Evolutionary conservation across 2,888 invertebrate genomes (phyloP).

Genomic region (Linnaemya tessellans): DNA sequence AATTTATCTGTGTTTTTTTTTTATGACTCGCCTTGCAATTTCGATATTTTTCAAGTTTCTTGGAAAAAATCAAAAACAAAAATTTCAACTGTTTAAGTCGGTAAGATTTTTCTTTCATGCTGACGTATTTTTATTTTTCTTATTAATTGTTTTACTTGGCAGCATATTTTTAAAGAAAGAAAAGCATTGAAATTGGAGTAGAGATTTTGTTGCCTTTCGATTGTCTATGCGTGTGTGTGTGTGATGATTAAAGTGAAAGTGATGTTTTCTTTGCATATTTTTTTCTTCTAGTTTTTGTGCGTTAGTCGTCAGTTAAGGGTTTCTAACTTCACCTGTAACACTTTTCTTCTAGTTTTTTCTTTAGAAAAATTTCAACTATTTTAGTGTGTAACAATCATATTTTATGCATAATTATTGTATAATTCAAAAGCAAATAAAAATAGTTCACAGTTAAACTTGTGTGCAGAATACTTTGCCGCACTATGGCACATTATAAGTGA

Average conservation of each 20-base stretch:
- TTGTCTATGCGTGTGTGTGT: background rate
- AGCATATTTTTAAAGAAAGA: background rate
- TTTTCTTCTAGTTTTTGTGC: constrained; percentile 1
- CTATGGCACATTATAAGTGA: background rate
- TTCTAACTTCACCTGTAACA: background rate
- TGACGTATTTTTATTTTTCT: background rate
- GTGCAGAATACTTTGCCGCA: background rate
- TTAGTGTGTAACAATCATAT: background rate
- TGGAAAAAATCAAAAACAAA: background rate
- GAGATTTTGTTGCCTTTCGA: background rate
- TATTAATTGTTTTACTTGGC: background rate
- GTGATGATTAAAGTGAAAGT: constrained; percentile 50
- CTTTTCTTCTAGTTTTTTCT: background rate
- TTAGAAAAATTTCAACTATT: background rate
- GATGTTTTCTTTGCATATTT: constrained; percentile 1
- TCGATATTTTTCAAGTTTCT: background rate
- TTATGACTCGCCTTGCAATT: background rate
- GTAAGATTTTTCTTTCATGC: background rate
- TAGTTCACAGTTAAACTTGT: background rate
- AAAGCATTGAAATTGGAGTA: constrained; percentile 25
- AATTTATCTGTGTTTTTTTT: constrained; percentile 16
- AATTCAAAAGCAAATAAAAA: background rate
- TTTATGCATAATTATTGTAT: background rate
- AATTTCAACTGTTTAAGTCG: background rate
- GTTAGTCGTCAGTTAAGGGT: background rate